Conservation (phyloP, 2,888 invertebrate species). For the Galerucella calmariensis region DNA sequence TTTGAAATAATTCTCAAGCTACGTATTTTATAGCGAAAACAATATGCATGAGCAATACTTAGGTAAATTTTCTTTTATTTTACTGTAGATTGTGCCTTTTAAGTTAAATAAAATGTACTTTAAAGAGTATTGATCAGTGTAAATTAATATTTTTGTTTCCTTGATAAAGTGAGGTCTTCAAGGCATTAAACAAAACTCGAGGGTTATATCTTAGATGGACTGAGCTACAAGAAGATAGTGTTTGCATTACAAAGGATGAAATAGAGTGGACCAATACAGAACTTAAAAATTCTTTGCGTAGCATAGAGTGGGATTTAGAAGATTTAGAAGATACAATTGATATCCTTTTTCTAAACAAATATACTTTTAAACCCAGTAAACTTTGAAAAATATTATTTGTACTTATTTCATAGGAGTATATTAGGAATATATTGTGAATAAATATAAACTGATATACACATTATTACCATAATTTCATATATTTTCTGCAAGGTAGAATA, state of each 20-base stretch:
- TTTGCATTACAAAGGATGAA: constrained; percentile 79
- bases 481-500: too few species aligned
- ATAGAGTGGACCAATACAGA: constrained; percentile 96
- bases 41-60: constrained; percentile 32
- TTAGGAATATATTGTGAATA: too few species aligned
- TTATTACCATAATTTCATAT: too few species aligned
- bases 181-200: constrained; percentile 93
- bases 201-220: constrained; percentile 91
- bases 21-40: constrained; percentile 21
- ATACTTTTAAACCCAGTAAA: neutral
- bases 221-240: constrained; percentile 80
- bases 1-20: constrained; percentile 14
- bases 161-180: constrained; percentile 89
- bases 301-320: constrained; percentile 98
- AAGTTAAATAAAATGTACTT: neutral
- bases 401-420: too few species aligned
- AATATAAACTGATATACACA: too few species aligned
- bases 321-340: constrained; percentile 97
- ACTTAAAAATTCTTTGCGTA: constrained; percentile 90
- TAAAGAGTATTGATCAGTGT: constrained; percentile 7
- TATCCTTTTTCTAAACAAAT: constrained; percentile 78
- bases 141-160: constrained; percentile 5
- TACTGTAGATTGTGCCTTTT: constrained; percentile 34
- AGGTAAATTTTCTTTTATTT: constrained; percentile 41
- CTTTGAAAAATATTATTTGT: neutral